Percentiles rank a stretch among this genome's conserved stretches.
Evolutionary conservation across 53 echinoderm and acorn worm species (phyloP).

Genomic region (Hippasteria phrygiana): DNA sequence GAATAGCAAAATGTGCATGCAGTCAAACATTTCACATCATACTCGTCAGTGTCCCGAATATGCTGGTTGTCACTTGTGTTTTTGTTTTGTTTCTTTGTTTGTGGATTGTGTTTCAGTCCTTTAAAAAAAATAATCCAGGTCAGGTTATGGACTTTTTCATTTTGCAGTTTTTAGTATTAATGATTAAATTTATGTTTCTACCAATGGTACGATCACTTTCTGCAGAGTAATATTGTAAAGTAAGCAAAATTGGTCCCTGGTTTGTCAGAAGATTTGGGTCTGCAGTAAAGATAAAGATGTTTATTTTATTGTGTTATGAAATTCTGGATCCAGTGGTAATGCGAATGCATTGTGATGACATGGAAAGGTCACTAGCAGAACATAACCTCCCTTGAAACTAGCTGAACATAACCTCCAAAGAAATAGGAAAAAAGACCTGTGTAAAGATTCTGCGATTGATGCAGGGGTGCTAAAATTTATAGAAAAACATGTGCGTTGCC

Average conservation of each 20-base stretch:
- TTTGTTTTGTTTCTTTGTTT: neutral
- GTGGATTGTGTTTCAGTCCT: no score
- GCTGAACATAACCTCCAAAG: neutral
- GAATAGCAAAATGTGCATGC: slow-evolving; percentile 34
- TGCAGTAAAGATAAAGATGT: neutral
- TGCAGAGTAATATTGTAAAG: no score
- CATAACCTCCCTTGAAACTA: neutral
- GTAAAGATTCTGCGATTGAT: slow-evolving; percentile 41
- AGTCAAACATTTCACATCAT: slow-evolving; percentile 5
- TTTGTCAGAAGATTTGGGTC: no score
- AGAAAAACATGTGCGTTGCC: slow-evolving; percentile 29
- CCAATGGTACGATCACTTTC: neutral
- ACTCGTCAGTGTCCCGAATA: neutral
- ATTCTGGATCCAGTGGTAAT: neutral
- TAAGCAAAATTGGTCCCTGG: no score
- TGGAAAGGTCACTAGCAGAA: slow-evolving; percentile 1
- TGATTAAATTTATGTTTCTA: neutral
- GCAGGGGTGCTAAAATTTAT: slow-evolving; percentile 7
- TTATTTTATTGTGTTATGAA: neutral
- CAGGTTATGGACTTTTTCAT: neutral
- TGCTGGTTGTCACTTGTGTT: neutral
- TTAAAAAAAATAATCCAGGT: no score
- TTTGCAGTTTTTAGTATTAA: neutral
- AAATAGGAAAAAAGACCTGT: slow-evolving; percentile 15
- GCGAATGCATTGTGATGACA: neutral